These are phyloP conservation scores for Synodontis membranacea DNA, from an alignment of 2,113 vertebrate species.

Conservation along the genomic window DNA sequence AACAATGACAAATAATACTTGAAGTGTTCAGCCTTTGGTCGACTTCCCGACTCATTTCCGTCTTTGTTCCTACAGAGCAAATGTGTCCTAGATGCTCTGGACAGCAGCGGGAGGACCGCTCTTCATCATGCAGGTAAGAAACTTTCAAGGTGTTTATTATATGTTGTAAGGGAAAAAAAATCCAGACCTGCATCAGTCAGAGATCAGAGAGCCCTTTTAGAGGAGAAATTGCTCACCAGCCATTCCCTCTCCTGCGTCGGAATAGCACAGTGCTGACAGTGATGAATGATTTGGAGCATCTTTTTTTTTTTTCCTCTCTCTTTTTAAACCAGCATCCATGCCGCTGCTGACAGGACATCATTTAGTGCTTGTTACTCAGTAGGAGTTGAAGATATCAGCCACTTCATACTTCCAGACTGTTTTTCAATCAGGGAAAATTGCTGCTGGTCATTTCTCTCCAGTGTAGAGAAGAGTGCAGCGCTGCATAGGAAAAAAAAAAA, in stretches of 20 bases:
- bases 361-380: neutral
- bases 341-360: slow-evolving; percentile 5
- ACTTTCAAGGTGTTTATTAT: neutral
- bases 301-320: neutral
- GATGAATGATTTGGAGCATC: neutral
- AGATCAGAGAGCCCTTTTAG: neutral
- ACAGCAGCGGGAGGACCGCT: slow-evolving; percentile 83
- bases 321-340: neutral
- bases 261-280: neutral
- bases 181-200: neutral
- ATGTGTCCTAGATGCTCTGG: slow-evolving; percentile 78
- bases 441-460: neutral
- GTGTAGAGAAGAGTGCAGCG: neutral
- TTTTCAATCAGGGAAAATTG: neutral
- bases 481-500: neutral
- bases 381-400: neutral
- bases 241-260: neutral
- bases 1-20: neutral
- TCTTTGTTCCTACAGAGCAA: slow-evolving; percentile 76
- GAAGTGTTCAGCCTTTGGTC: neutral
- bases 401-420: neutral
- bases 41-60: neutral
- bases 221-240: slow-evolving; percentile 21
- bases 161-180: neutral
- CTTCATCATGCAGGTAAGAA: slow-evolving; percentile 90